A percentile compares a stretch with the other conserved stretches of the same genome.
Conservation (phyloP, 2,888 invertebrate species). For the Mactromeris polynyma region DNA sequence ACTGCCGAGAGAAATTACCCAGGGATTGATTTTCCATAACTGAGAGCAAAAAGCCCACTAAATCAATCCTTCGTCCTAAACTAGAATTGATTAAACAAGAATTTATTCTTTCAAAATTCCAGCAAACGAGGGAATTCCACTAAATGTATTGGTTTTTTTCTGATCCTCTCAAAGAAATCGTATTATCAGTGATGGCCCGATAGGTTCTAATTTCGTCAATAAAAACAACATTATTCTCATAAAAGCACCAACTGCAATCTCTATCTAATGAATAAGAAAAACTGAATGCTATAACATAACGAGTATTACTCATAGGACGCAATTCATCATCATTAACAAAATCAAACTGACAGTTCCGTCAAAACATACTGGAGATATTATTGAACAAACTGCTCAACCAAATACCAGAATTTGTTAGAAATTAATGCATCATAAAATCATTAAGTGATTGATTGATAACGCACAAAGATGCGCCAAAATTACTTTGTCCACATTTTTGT, state of each 20-base stretch:
- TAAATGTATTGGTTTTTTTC: conserved; percentile 8
- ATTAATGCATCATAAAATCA: not conserved
- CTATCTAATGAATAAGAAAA: not conserved
- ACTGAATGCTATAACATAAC: not conserved
- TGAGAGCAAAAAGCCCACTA: conserved; percentile 5
- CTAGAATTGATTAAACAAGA: conserved; percentile 5
- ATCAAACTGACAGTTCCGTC: conserved; percentile 4
- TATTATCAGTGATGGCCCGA: not conserved
- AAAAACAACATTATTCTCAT: not conserved
- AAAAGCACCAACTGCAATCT: not conserved
- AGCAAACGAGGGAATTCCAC: not conserved
- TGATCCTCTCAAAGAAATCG: not conserved
- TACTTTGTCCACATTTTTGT: not conserved
- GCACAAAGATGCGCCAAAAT: not conserved
- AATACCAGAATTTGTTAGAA: not conserved
- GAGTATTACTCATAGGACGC: not conserved
- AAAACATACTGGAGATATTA: not conserved
- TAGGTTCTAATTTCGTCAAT: not conserved
- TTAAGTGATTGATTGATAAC: conserved; percentile 2
- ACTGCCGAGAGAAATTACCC: not conserved
- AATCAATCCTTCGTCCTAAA: not conserved
- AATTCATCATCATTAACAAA: not conserved
- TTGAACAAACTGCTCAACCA: not conserved
- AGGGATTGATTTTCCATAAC: conserved; percentile 13
- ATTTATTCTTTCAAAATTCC: conserved; percentile 22